phyloP scores from a whole-genome alignment of 2,888 invertebrate genomes.

The Palloptera scutellata region DNA sequence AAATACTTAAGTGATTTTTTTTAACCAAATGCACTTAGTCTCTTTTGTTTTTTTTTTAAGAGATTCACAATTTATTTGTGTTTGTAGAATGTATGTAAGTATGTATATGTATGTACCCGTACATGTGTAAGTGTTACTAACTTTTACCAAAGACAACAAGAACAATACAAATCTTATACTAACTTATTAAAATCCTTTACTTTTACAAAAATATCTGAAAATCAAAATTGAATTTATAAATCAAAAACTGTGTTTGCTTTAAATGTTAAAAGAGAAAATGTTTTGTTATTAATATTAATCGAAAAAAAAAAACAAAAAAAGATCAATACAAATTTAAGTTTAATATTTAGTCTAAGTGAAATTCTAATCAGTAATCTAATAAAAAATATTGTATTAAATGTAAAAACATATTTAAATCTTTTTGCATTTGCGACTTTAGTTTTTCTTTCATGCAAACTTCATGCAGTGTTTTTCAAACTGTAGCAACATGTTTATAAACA shows the following conservation, averaged over 20 bases:
- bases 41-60: background rate
- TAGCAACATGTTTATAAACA: no score
- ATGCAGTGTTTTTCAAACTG: no score
- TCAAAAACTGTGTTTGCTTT: slow-evolving; percentile 8
- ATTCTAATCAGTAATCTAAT: no score
- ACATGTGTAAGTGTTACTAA: slow-evolving; percentile 17
- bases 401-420: no score
- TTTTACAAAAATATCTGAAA: background rate
- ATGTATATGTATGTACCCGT: slow-evolving; percentile 1
- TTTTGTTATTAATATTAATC: background rate
- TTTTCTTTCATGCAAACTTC: no score
- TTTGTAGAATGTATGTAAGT: background rate
- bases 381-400: no score
- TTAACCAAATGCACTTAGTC: no score
- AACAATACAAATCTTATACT: slow-evolving; percentile 13
- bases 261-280: slow-evolving; percentile 5
- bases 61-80: background rate
- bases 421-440: no score
- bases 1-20: background rate
- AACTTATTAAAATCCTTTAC: background rate
- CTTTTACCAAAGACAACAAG: slow-evolving; percentile 28
- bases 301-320: background rate
- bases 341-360: no score
- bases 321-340: no score
- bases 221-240: background rate